Percentiles rank a stretch among this genome's conserved stretches.
Conservation (phyloP, 1,140 invertebrate genomes). For the Elysia chlorotica region DNA sequence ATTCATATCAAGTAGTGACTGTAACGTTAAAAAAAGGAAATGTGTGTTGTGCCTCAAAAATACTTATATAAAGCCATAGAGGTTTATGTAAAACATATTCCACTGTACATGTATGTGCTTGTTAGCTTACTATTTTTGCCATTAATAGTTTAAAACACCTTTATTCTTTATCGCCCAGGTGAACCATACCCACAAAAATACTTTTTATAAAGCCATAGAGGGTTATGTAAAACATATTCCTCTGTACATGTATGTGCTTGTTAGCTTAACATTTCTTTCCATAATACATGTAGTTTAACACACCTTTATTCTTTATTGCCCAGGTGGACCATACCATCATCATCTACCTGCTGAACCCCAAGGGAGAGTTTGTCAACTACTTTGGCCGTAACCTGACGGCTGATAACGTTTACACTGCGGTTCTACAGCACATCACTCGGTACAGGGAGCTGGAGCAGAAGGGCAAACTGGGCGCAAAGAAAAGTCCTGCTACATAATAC, state of each 20-base stretch:
- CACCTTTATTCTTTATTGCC: conserved; percentile 16
- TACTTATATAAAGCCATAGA: too few relatives aligned
- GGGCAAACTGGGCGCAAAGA: too few relatives aligned
- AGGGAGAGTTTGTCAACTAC: conserved; percentile 79
- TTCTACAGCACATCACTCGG: conserved; percentile 46
- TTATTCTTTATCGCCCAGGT: neutral
- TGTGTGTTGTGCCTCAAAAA: too few relatives aligned
- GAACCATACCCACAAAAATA: too few relatives aligned
- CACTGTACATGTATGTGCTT: neutral
- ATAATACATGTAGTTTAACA: neutral
- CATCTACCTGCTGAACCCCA: conserved; percentile 94
- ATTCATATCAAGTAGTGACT: too few relatives aligned
- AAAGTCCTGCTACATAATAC: too few relatives aligned
- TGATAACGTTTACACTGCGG: conserved; percentile 70
- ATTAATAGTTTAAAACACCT: neutral
- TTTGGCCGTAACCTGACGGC: conserved; percentile 90
- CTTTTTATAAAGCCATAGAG: too few relatives aligned
- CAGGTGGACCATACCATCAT: conserved; percentile 99
- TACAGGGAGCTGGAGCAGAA: conserved; percentile 11
- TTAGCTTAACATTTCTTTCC: neutral
- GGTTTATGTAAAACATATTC: neutral
- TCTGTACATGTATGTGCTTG: neutral
- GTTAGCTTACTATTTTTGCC: neutral
- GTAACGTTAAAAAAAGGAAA: neutral
- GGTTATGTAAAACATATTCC: neutral